Evolutionary conservation across 2,113 vertebrate genomes (phyloP), one percentile per base, ranked within the genome.

Genomic region (Apus apus): DNA sequence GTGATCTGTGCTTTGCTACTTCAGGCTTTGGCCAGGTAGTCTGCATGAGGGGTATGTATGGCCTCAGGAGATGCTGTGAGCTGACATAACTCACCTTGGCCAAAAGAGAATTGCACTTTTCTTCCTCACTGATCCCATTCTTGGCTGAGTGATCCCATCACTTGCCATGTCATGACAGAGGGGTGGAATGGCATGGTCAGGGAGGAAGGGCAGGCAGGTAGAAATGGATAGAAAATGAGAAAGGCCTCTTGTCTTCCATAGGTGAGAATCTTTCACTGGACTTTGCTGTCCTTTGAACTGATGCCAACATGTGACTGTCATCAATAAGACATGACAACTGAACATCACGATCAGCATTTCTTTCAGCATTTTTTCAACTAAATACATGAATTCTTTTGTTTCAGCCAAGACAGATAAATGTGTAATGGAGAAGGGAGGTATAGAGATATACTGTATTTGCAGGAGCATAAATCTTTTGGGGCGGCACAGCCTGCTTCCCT

Each of bases 321-420:
- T 50, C 58, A 85, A 32, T 1, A 1, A 79, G 27, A 56, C 27
- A 58, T 2, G 29, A 74, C 72, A 76, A 86, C 21, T 74, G 64
- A 94, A 89, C 17, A 64, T 56, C 53, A 64, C 15, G 22, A 88
- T 43, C 40, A 77, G 32, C 26, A 43, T n/a, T n/a, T n/a, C 22
- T 14, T 85, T 70, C 61, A 92, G 48, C 30, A 38, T 64, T 86
- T 88, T 94, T 90, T 51, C 68, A 90, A 14, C 22, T 60, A 38
- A 74, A 34, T 27, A 51, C 17, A 15, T 86, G 51, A 77, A 88
- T 90, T 84, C 40, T 66, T 75, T 38, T 61, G 26, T 72, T 95
- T 86, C 76, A 81, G 72, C 86, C 94, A 95, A 92, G 53, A 73
- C 38, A 66, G 46, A 92, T 66, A 90, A 96, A 93, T 36, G 30